These are phyloP conservation scores for Heliconius cydno DNA, from an alignment of 2,888 invertebrate genomes.

Conservation along the genomic window DNA sequence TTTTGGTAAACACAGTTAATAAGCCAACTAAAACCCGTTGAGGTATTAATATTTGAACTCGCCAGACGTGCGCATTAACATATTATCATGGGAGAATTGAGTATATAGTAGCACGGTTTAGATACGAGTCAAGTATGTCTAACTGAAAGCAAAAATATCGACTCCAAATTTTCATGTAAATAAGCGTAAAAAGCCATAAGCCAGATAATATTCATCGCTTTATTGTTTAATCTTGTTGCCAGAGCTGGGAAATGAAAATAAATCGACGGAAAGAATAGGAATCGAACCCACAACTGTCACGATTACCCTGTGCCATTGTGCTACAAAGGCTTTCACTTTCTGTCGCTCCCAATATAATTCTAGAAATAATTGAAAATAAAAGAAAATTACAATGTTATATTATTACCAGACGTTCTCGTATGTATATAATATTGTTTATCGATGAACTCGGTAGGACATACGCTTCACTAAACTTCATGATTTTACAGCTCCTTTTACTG, in stretches of 20 bases:
- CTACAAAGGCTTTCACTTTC: not conserved
- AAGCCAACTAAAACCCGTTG: constrained; percentile 48
- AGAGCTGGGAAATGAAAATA: too few species aligned
- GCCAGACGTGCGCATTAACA: constrained; percentile 60
- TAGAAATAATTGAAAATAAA: not conserved
- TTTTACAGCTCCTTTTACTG: constrained; percentile 63
- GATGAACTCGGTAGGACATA: constrained; percentile 51
- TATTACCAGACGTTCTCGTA: constrained; percentile 43
- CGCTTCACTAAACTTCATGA: constrained; percentile 48
- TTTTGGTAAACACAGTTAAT: constrained; percentile 60
- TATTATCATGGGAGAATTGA: constrained; percentile 63
- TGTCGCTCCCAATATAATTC: not conserved
- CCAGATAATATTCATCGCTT: too few species aligned
- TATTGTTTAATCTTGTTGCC: too few species aligned
- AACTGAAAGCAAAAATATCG: not conserved
- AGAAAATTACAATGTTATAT: not conserved
- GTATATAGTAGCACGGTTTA: constrained; percentile 38
- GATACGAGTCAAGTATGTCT: not conserved
- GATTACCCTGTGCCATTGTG: not conserved
- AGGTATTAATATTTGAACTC: constrained; percentile 44
- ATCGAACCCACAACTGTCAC: too few species aligned
- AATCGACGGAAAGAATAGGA: too few species aligned
- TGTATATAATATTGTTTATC: constrained; percentile 49
- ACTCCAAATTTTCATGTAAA: not conserved
- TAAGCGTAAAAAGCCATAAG: not conserved